Evolutionary conservation across 2,888 invertebrate species (phyloP).

Genomic region (Drosophila atroscutellata): DNA sequence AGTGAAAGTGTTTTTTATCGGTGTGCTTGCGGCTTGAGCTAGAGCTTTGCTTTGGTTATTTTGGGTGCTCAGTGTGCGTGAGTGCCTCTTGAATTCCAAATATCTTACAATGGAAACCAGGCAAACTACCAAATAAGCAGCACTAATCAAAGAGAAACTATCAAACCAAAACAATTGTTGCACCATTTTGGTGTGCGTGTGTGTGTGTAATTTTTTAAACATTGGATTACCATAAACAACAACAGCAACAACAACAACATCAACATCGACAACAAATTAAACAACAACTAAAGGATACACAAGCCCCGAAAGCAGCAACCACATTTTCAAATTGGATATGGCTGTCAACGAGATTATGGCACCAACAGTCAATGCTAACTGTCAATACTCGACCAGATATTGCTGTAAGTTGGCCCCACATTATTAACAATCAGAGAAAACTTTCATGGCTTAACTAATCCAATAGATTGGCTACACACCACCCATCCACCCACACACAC

Average conservation of each 20-base stretch:
- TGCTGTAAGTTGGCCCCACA: conserved; percentile 83
- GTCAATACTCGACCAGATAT: conserved; percentile 85
- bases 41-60: conserved; percentile 25
- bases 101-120: conserved; percentile 70
- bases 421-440: conserved; percentile 1
- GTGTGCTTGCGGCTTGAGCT: conserved; percentile 24
- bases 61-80: conserved; percentile 57
- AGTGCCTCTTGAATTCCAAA: conserved; percentile 76
- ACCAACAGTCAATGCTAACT: conserved; percentile 84
- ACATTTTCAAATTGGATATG: conserved; percentile 68
- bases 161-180: conserved; percentile 39
- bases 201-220: conserved; percentile 10
- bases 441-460: conserved; percentile 7
- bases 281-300: conserved; percentile 47
- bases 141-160: conserved; percentile 63
- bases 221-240: conserved; percentile 47
- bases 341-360: conserved; percentile 83
- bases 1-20: conserved; percentile 73
- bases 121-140: conserved; percentile 62
- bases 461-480: background rate
- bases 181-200: conserved; percentile 30
- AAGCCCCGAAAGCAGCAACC: conserved; percentile 16
- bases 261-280: conserved; percentile 3
- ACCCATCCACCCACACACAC: conserved; percentile 1
- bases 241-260: conserved; percentile 2